Percentiles rank a stretch among this genome's conserved stretches.
Evolutionary conservation across 2,888 invertebrate genomes (phyloP).

Genomic region (Monochamus alternatus): DNA sequence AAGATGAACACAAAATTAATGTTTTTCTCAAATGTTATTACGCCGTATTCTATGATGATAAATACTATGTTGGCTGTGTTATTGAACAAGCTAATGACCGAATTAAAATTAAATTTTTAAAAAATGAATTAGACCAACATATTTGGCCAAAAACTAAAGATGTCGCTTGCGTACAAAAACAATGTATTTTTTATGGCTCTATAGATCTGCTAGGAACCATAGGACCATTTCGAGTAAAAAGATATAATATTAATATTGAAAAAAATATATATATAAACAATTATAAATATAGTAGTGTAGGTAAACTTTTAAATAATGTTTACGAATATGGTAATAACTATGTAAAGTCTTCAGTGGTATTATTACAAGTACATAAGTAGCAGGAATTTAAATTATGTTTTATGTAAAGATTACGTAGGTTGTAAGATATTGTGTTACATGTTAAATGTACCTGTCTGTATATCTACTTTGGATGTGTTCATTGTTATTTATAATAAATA

Average conservation of each 20-base stretch:
- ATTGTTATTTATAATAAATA: too few relatives aligned
- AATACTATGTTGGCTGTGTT: not conserved
- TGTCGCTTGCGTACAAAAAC: not conserved
- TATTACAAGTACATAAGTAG: too few relatives aligned
- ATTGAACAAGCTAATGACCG: not conserved
- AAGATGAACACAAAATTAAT: not conserved
- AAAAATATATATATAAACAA: not conserved
- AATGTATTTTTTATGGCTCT: not conserved
- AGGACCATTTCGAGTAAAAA: not conserved
- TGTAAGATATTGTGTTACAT: too few relatives aligned
- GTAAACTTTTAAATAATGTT: too few relatives aligned
- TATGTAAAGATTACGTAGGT: too few relatives aligned
- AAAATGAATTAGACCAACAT: not conserved
- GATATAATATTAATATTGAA: not conserved
- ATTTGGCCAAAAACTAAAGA: not conserved
- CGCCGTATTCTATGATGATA: not conserved
- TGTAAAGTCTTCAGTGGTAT: too few relatives aligned
- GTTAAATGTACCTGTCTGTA: too few relatives aligned
- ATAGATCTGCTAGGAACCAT: not conserved
- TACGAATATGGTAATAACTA: too few relatives aligned
- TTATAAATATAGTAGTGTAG: too few relatives aligned
- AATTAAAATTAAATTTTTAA: not conserved
- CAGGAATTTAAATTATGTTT: too few relatives aligned
- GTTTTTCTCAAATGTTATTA: not conserved
- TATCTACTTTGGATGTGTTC: too few relatives aligned